Evolutionary conservation across 2,797 vertebrate genomes (phyloP), one percentile per base, ranked within the genome.

Genomic region (Dallia pectoralis): DNA sequence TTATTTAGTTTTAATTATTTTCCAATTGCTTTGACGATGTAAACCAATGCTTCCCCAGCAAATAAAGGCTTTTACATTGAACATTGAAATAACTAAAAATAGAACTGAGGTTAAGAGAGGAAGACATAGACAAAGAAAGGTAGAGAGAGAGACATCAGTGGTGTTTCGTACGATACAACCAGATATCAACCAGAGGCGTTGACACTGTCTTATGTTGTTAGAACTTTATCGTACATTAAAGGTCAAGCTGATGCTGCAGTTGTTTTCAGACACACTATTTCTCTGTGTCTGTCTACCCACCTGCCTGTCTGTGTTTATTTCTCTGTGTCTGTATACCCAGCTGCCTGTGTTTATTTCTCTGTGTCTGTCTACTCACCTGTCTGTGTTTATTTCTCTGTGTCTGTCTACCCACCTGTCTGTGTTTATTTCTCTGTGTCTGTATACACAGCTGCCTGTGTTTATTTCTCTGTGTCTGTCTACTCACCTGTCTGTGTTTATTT

Each of bases 91-190:
- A 0, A 40, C 36, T 6, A 1, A 40, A 40, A 40, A 40, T 40
- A 40, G 36, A 7, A 40, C 9, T 40, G 2, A 40, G 9, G 9
- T 6, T 40, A 40, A 40, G 2, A 40, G 5, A 40, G 9, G 9
- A 40, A 40, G 9, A 40, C 36, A 40, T 36, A 36, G 33, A 36
- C 0, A 0, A 1, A 7, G 48, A 51, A 18, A 51, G 2, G 18
- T 15, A 0, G 48, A n/a, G 48, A 51, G 18, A 4, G 16, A 36
- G 36, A 40, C 36, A 40, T 40, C 19, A 25, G 67, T 32, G 4
- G 33, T 70, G 67, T 75, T 69, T 62, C 32, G 47, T 68, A 72
- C 56, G 77, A 77, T 74, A 74, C 65, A 51, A 74, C 67, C 65
- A 12, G n/a, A 25, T 40, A 70, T 29, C 25, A 22, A 69, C 36